phyloP scores from a whole-genome alignment of 1,140 invertebrate genomes.

The Heliconius eleuchia region DNA sequence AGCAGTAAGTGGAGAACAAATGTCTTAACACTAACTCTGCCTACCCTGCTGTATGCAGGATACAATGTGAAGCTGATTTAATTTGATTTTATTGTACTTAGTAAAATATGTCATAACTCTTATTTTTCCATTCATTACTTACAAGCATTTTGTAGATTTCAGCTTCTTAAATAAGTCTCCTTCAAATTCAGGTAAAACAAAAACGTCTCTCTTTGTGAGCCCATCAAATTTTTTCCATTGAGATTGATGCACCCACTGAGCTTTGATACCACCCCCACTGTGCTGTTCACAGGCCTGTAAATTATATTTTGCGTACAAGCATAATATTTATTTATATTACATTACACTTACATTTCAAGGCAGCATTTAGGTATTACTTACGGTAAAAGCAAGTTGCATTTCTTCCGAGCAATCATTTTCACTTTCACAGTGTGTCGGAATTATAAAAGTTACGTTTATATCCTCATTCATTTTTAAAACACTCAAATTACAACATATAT shows the following conservation, averaged over 20 bases:
- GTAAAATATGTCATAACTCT: neutral
- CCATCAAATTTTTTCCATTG: conserved; percentile 62
- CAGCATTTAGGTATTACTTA: conserved; percentile 44
- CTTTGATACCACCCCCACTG: conserved; percentile 64
- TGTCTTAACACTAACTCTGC: too few species aligned
- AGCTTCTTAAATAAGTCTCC: conserved; percentile 86
- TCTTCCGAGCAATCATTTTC: conserved; percentile 75
- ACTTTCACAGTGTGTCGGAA: conserved; percentile 58
- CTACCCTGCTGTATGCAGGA: too few species aligned
- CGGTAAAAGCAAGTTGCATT: conserved; percentile 74
- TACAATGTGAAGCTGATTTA: too few species aligned
- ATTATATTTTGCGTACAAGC: neutral
- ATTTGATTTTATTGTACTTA: too few species aligned
- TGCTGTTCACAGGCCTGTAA: conserved; percentile 74
- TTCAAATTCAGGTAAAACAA: conserved; percentile 88
- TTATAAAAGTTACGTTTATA: conserved; percentile 75
- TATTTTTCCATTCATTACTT: conserved; percentile 66
- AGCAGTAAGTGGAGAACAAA: too few species aligned
- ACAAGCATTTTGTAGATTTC: conserved; percentile 84
- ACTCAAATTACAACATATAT: neutral
- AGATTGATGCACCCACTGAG: conserved; percentile 66
- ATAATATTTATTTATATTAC: conserved; percentile 17
- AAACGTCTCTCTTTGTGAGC: conserved; percentile 87
- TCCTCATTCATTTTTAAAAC: conserved; percentile 60
- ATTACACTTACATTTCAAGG: neutral